phyloP scores from a whole-genome alignment of 1,140 invertebrate species.

The Lepeophtheirus salmonis region DNA sequence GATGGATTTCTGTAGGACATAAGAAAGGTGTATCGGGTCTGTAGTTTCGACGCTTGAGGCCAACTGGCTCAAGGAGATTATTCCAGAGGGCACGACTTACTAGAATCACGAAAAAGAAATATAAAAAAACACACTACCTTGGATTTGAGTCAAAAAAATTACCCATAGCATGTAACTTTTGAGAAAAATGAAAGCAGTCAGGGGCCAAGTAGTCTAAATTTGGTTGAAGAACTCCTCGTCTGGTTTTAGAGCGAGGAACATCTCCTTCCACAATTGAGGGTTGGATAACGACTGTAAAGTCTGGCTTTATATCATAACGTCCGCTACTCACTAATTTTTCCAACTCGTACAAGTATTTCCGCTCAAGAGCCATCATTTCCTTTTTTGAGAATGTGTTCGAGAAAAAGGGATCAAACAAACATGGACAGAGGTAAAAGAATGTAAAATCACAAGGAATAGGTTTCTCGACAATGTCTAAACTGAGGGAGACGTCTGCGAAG shows the following conservation, averaged over 20 bases:
- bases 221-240: constrained; percentile 26
- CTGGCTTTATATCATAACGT: constrained; percentile 39
- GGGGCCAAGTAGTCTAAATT: constrained; percentile 40
- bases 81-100: constrained; percentile 50
- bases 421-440: constrained; percentile 12
- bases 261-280: constrained; percentile 35
- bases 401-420: constrained; percentile 13
- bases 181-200: constrained; percentile 52
- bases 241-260: constrained; percentile 32
- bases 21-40: constrained; percentile 25
- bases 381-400: not conserved
- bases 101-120: constrained; percentile 26
- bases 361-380: not conserved
- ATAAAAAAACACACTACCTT: too few species aligned
- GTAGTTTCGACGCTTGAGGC: constrained; percentile 36
- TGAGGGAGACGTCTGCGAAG: not conserved
- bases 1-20: not conserved
- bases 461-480: not conserved
- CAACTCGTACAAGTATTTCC: not conserved
- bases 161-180: constrained; percentile 39
- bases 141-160: too few species aligned
- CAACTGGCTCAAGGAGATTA: constrained; percentile 47
- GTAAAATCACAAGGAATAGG: constrained; percentile 12
- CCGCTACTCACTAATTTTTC: constrained; percentile 27
- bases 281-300: constrained; percentile 44